These are phyloP conservation scores for Lochmaea capreae DNA, from an alignment of 2,888 invertebrate genomes.

Conservation along the genomic window DNA sequence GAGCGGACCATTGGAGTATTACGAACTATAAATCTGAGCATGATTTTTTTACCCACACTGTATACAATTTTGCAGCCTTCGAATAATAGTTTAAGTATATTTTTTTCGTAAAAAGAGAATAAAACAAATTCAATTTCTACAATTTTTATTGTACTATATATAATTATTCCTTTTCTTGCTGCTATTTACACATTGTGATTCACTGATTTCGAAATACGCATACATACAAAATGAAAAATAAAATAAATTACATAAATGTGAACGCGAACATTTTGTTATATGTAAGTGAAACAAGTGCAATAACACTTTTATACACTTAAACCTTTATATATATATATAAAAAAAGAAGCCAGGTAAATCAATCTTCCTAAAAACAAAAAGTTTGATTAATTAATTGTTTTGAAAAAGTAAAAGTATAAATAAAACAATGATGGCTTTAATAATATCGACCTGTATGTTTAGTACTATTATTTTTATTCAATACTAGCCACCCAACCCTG, in stretches of 20 bases:
- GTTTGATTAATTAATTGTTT: conserved; percentile 40
- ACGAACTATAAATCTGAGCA: no score
- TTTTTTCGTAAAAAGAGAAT: neutral
- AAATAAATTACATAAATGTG: neutral
- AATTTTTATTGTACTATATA: conserved; percentile 5
- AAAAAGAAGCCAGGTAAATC: conserved; percentile 46
- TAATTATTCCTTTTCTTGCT: neutral
- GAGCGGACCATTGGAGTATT: no score
- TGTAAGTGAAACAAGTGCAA: conserved; percentile 12
- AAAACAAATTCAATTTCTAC: conserved; percentile 6
- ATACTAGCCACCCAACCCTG: neutral
- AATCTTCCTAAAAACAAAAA: conserved; percentile 45
- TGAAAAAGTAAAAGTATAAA: conserved; percentile 4
- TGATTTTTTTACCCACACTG: no score
- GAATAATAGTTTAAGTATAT: no score
- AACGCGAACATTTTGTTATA: neutral
- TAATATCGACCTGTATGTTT: neutral
- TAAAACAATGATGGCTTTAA: neutral
- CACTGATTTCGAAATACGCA: neutral
- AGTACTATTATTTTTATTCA: no score
- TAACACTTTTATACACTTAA: conserved; percentile 27
- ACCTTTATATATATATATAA: neutral
- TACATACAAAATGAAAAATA: conserved; percentile 13
- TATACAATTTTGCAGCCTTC: no score
- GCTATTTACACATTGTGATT: conserved; percentile 6